These are phyloP conservation scores for Ephydatia muelleri DNA, from an alignment of 37 sponge, comb jelly and placozoan genomes.

Conservation along the genomic window DNA sequence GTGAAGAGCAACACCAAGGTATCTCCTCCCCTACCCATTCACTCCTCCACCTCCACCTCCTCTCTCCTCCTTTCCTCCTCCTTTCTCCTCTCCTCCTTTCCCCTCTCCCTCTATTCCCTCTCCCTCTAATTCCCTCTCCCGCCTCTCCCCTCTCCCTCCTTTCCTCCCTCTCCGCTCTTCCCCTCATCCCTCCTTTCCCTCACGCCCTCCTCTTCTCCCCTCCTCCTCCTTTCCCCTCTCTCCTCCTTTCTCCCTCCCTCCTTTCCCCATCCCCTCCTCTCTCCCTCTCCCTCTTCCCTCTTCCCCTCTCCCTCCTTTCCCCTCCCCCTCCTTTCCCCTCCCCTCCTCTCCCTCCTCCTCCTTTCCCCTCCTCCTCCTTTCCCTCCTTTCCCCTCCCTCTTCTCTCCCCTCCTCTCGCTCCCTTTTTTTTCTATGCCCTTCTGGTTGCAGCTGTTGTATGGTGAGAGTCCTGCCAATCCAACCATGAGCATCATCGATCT, in stretches of 20 bases:
- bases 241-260: background rate
- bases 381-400: too few species aligned
- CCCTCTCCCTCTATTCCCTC: background rate
- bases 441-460: conserved; percentile 45
- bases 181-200: too few species aligned
- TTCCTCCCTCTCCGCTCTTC: background rate
- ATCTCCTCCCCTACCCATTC: too few species aligned
- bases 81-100: background rate
- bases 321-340: too few species aligned
- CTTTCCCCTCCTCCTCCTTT: too few species aligned
- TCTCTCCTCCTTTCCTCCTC: too few species aligned
- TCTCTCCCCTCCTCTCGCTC: too few species aligned
- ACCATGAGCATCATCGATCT: conserved; percentile 49
- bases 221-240: background rate
- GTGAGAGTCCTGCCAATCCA: conserved; percentile 52
- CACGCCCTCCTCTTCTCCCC: background rate
- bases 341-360: too few species aligned
- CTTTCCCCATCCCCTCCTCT: background rate
- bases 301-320: too few species aligned
- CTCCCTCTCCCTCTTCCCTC: background rate
- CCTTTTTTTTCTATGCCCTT: too few species aligned
- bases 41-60: too few species aligned
- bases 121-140: background rate
- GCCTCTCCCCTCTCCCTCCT: background rate
- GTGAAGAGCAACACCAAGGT: conserved; percentile 70